These are phyloP conservation scores for Drosophila aff. DNA, from an alignment of 1,140 invertebrate species.

Conservation along the genomic window DNA sequence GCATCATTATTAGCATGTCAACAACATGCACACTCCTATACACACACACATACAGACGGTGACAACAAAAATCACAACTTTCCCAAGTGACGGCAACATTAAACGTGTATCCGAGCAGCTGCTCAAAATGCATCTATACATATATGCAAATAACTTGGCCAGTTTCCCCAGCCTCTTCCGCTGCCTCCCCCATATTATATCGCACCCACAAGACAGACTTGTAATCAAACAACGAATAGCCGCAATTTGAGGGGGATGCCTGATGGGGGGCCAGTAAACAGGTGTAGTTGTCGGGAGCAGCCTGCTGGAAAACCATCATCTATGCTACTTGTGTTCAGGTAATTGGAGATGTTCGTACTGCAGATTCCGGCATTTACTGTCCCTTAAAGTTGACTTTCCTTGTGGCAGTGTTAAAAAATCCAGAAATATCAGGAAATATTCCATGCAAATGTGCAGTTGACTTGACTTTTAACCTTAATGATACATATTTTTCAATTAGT, in stretches of 20 bases:
- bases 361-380: not conserved
- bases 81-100: constrained; percentile 70
- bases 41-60: constrained; percentile 22
- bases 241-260: constrained; percentile 25
- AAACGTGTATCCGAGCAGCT: constrained; percentile 56
- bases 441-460: not conserved
- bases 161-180: not conserved
- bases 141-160: constrained; percentile 59
- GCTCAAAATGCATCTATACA: constrained; percentile 44
- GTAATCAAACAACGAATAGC: constrained; percentile 70
- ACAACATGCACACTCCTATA: constrained; percentile 36
- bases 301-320: constrained; percentile 56
- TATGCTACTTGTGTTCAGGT: constrained; percentile 37
- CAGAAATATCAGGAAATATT: not conserved
- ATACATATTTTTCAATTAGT: not conserved
- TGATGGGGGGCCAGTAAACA: constrained; percentile 22
- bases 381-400: not conserved
- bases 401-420: not conserved
- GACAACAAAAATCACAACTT: constrained; percentile 78
- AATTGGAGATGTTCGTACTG: constrained; percentile 30
- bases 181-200: constrained; percentile 11
- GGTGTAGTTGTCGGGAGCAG: constrained; percentile 27
- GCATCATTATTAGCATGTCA: constrained; percentile 79
- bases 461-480: not conserved
- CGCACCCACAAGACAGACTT: constrained; percentile 68